phyloP scores from a whole-genome alignment of 2,888 invertebrate genomes.

The Melieria picta region DNA sequence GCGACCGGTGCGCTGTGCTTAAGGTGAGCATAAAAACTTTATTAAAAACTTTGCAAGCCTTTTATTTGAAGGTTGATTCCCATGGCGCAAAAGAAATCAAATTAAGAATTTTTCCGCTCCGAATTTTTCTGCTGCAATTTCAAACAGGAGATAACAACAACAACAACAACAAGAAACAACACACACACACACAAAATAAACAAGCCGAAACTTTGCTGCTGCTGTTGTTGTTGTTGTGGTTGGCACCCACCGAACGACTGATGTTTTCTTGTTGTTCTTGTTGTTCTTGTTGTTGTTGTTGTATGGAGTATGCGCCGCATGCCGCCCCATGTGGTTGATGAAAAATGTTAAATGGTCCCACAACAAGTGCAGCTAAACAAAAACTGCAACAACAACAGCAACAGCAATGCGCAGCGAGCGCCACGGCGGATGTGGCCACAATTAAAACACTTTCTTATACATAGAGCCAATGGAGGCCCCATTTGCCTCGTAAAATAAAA shows the following conservation, averaged over 20 bases:
- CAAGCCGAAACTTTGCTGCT: not conserved
- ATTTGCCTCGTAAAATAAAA: too few relatives aligned
- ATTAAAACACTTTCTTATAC: not conserved
- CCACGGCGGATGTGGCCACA: not conserved
- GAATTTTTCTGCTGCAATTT: slow-evolving; percentile 45
- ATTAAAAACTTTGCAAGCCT: slow-evolving; percentile 19
- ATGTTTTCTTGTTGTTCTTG: not conserved
- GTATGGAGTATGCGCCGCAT: not conserved
- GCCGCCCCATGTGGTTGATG: slow-evolving; percentile 59
- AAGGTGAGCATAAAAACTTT: slow-evolving; percentile 5
- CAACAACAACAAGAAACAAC: not conserved
- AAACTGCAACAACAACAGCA: slow-evolving; percentile 5
- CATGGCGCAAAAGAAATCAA: slow-evolving; percentile 56
- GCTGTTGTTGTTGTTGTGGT: not conserved
- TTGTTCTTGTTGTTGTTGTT: slow-evolving; percentile 3
- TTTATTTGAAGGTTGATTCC: slow-evolving; percentile 38
- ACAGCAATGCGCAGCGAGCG: not conserved
- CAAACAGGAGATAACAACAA: too few relatives aligned
- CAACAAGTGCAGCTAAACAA: slow-evolving; percentile 4
- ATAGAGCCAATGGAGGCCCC: not conserved
- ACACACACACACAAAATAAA: too few relatives aligned
- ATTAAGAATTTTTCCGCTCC: slow-evolving; percentile 52
- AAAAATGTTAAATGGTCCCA: slow-evolving; percentile 59
- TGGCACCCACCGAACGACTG: not conserved
- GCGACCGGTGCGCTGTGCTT: not conserved